Evolutionary conservation across 2,113 vertebrate genomes (phyloP), one percentile per base, ranked within the genome.

Genomic region (Sclerurus mexicanus): DNA sequence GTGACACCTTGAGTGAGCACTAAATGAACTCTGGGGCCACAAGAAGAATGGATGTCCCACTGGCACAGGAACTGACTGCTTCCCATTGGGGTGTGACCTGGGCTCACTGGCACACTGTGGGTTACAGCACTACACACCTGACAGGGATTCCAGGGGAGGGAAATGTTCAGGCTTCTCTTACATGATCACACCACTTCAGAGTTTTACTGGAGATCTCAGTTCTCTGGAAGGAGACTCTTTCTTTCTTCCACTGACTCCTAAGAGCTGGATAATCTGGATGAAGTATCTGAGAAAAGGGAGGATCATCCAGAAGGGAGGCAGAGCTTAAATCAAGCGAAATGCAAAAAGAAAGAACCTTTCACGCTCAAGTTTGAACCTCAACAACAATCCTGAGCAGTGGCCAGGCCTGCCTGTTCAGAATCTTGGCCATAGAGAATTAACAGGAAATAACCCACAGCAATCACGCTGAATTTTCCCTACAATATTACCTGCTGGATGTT

Each of bases 241-340:
- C 98, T 91, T 98, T 98, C 98, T 98, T 98, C 98, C 98, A 99
- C 95, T 98, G 98, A 81, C 97, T 98, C 63, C 98, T 98, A 3
- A 97, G 97, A 52, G 98, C 98, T 13, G 98, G 98, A 9, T 98
- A 98, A 94, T 98, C 98, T 2, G 98, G 98, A 95, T 98, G 97
- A 47, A 98, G 95, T 96, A 90, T 83, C 98, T 98, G 12, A 98
- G 98, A 15, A 98, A 98, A 93, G 98, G 98, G 4, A 97, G 97
- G 98, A 96, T 98, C 28, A 40, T 37, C 31, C n/a, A 62, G 23
- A 47, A 59, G 27, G 30, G 14, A 83, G 20, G n/a, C 12, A 20
- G 13, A 80, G 44, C 6, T 14, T 56, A 82, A 77, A 62, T 46
- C 25, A 58, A 63, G 7, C 31, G 25, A 89, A 82, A 40, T 33